Percentiles rank a stretch among this genome's conserved stretches.
Evolutionary conservation across 2,888 invertebrate genomes (phyloP).

Genomic region (Smittia sp.): DNA sequence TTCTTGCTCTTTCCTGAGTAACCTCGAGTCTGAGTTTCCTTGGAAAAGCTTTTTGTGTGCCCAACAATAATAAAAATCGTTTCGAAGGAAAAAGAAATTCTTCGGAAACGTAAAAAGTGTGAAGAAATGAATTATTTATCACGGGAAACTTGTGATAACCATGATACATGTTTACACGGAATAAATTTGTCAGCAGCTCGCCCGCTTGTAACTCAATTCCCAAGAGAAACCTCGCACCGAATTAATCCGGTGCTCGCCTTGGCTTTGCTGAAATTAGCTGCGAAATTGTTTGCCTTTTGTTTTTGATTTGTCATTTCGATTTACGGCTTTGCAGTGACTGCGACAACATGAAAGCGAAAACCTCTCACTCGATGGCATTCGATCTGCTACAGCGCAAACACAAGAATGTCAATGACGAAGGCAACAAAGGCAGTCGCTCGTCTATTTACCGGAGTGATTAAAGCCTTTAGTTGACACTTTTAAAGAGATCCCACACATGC

Average conservation of each 20-base stretch:
- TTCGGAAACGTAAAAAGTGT: background rate
- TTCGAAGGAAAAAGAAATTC: background rate
- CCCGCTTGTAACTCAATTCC: background rate
- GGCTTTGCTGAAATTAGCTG: constrained; percentile 13
- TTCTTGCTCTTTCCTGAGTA: background rate
- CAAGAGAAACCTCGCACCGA: background rate
- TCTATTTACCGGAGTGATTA: constrained; percentile 19
- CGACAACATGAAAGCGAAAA: constrained; percentile 8
- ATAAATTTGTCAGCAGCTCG: constrained; percentile 32
- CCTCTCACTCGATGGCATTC: background rate
- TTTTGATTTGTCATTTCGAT: constrained; percentile 9
- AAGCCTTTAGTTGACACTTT: constrained; percentile 26
- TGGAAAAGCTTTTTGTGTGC: background rate
- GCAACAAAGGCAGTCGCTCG: background rate
- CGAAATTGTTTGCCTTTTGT: background rate
- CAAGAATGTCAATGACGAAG: constrained; percentile 11
- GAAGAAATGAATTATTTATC: constrained; percentile 37
- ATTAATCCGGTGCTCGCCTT: constrained; percentile 4
- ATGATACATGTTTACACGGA: constrained; percentile 37
- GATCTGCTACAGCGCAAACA: background rate
- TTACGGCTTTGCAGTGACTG: background rate
- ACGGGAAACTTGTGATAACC: constrained; percentile 25
- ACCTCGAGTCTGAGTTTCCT: background rate
- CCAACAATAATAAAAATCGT: constrained; percentile 2
- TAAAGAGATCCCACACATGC: constrained; percentile 20